These are phyloP conservation scores for Parnassius smintheus DNA, from an alignment of 2,888 invertebrate species.

Conservation along the genomic window DNA sequence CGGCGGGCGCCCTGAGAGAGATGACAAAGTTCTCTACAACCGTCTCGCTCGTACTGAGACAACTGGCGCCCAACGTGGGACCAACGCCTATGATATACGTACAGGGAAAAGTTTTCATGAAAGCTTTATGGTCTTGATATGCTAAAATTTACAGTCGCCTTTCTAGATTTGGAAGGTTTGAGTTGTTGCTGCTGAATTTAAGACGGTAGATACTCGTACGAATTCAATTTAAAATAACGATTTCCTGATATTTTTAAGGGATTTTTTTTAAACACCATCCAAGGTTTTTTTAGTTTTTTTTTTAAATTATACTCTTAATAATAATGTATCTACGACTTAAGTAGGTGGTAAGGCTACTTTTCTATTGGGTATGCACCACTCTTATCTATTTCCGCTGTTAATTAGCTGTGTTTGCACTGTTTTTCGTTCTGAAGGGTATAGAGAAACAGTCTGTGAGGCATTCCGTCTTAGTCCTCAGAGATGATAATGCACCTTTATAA, in stretches of 20 bases:
- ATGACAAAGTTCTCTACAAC: slow-evolving; percentile 32
- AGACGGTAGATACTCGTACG: slow-evolving; percentile 9
- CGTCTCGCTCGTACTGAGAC: slow-evolving; percentile 41
- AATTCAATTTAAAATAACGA: slow-evolving; percentile 14
- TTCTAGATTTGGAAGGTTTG: slow-evolving; percentile 25
- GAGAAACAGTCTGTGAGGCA: too few relatives aligned
- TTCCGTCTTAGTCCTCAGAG: too few relatives aligned
- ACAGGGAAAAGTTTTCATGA: slow-evolving; percentile 25
- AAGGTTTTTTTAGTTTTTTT: background rate
- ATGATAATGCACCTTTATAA: too few relatives aligned
- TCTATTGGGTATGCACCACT: too few relatives aligned
- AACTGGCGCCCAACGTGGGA: slow-evolving; percentile 59
- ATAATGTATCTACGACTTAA: too few relatives aligned
- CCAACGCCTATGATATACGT: slow-evolving; percentile 28
- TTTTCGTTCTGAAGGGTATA: too few relatives aligned
- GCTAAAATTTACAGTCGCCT: slow-evolving; percentile 49
- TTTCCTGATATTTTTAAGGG: background rate
- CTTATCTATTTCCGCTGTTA: too few relatives aligned
- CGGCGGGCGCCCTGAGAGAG: slow-evolving; percentile 75
- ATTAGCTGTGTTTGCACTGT: too few relatives aligned
- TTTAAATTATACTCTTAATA: too few relatives aligned
- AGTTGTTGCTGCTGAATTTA: slow-evolving; percentile 25
- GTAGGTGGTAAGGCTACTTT: too few relatives aligned
- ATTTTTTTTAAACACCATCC: background rate
- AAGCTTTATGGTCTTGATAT: slow-evolving; percentile 52